Base-by-base conservation (phyloP, 2,113 vertebrate species). In the Chinchilla lanigera region DNA sequence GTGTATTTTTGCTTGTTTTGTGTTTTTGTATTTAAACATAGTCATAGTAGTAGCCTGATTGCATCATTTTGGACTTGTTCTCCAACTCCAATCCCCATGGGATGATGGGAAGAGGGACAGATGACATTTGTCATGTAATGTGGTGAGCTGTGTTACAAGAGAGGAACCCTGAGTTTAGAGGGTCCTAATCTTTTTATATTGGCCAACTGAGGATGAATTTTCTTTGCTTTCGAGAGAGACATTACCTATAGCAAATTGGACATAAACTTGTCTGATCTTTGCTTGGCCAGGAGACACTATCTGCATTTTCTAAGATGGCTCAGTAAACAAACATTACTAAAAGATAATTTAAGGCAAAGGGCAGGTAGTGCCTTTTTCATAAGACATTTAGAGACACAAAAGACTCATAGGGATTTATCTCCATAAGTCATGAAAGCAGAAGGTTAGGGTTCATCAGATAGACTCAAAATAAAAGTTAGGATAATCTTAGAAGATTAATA, bases 271-370 rank as follows among this genome's bases (percentile, higher is more conserved):
- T 7, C 63, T 86, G 35, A 2, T 60, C 63, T 96, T 82, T 54
- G 61, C 3, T 58, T 20, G 30, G 11, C 7, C 47, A 41, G 33
- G 60, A 84, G 30, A 84, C 20, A n/a, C 17, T 91, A 5, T 61
- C 58, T 54, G 13, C 69, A 3, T 67, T n/a, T 93, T 61, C 41
- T n/a, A 71, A 83, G 50, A 4, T 50, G 82, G 47, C 41, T 93
- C 58, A 80, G 83, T 61, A 87, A 61, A 38, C 86, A 81, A 86
- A 24, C 11, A 63, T 88, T 91, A 14, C 71, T 86, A n/a, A 95
- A 88, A 88, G 10, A 73, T 60, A 38, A 28, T 38, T 91, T 63
- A 78, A 28, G 93, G 77, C 22, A 83, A 90, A 83, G 17, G 67
- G 38, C 8, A 47, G 50, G 13, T 54, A 58, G 28, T 77, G 38